Evolutionary conservation across 1,140 invertebrate genomes (phyloP).

Genomic region (Amyelois transitella): DNA sequence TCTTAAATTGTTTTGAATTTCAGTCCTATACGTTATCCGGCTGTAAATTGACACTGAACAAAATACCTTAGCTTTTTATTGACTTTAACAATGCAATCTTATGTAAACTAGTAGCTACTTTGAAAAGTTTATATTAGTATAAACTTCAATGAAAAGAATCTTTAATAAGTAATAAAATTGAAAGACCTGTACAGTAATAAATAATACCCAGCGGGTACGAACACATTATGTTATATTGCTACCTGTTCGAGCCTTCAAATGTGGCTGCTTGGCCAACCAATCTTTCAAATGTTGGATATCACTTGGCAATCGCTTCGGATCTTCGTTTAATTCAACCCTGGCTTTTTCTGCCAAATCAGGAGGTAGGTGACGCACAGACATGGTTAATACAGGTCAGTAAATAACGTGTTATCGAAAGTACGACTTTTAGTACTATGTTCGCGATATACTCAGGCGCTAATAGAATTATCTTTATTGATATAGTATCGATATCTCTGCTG

Average conservation of each 20-base stretch:
- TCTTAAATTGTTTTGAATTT: too few relatives aligned
- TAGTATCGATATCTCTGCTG: background rate
- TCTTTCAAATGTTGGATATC: slow-evolving; percentile 75
- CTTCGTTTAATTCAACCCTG: slow-evolving; percentile 75
- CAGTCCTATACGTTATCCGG: too few relatives aligned
- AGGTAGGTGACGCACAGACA: slow-evolving; percentile 30
- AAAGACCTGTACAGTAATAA: too few relatives aligned
- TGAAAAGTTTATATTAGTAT: too few relatives aligned
- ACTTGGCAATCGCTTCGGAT: slow-evolving; percentile 65
- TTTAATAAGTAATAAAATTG: too few relatives aligned
- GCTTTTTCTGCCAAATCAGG: slow-evolving; percentile 47
- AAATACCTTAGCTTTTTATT: too few relatives aligned
- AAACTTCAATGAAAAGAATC: too few relatives aligned
- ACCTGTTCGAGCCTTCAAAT: slow-evolving; percentile 67
- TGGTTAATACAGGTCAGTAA: background rate
- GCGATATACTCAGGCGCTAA: background rate
- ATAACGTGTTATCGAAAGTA: background rate
- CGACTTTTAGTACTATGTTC: background rate
- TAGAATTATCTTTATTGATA: background rate
- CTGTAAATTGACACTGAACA: too few relatives aligned
- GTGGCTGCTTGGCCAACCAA: slow-evolving; percentile 78
- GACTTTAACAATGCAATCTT: too few relatives aligned
- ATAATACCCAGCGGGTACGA: too few relatives aligned
- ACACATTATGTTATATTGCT: background rate
- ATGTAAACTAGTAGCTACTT: too few relatives aligned